A percentile compares a stretch with the other conserved stretches of the same genome.
These are phyloP conservation scores for Amaurobius ferox DNA, from an alignment of 2,888 invertebrate genomes.

Conservation along the genomic window DNA sequence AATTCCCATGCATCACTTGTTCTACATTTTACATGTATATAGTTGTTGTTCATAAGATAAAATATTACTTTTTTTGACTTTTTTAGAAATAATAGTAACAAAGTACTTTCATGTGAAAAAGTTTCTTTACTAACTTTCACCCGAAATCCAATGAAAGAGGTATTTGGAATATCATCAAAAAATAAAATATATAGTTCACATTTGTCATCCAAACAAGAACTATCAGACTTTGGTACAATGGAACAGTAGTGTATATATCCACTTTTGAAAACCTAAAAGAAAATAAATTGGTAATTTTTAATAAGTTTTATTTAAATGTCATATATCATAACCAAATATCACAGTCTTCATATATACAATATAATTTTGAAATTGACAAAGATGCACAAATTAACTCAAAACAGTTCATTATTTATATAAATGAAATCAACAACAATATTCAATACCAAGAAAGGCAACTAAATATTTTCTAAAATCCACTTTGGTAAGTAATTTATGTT, in stretches of 20 bases:
- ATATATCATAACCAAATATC: too few relatives aligned
- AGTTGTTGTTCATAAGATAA: not conserved
- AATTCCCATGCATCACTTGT: not conserved
- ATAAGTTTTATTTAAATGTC: too few relatives aligned
- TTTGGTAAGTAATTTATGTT: too few relatives aligned
- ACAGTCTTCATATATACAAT: too few relatives aligned
- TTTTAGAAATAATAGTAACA: not conserved
- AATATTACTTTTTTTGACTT: not conserved
- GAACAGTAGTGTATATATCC: not conserved
- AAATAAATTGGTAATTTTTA: too few relatives aligned
- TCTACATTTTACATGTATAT: not conserved
- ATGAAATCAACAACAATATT: too few relatives aligned
- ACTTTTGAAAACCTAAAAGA: not conserved
- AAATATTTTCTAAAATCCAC: too few relatives aligned
- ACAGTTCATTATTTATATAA: too few relatives aligned
- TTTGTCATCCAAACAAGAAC: not conserved
- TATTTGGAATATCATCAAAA: not conserved
- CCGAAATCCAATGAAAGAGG: not conserved
- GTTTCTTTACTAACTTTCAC: not conserved
- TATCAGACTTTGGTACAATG: not conserved
- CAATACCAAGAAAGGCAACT: too few relatives aligned
- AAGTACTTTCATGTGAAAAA: not conserved
- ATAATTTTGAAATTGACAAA: too few relatives aligned
- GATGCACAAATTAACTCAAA: too few relatives aligned
- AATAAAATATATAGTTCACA: not conserved